phyloP scores from a whole-genome alignment of 35 echinoderm and acorn worm species.

The Diadema setosum region DNA sequence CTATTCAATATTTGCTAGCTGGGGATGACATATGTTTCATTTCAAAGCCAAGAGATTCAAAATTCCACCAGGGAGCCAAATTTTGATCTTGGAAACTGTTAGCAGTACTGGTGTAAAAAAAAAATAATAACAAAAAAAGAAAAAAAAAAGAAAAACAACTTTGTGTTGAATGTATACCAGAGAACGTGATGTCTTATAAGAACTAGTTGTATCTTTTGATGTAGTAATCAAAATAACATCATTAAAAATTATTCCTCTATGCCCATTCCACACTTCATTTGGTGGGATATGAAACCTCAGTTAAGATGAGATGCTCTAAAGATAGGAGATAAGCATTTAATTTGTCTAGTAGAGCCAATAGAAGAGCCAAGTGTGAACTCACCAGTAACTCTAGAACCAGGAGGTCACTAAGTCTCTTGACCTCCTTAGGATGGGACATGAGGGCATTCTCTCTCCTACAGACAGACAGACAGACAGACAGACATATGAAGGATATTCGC shows the following conservation, averaged over 20 bases:
- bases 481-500: not conserved
- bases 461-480: not conserved
- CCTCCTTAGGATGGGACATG: constrained; percentile 78
- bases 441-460: constrained; percentile 83
- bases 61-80: no score
- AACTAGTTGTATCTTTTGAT: no score
- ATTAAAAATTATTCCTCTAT: not conserved
- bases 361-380: constrained; percentile 7
- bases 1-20: no score
- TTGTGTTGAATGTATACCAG: no score
- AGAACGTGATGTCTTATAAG: no score
- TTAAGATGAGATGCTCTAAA: not conserved
- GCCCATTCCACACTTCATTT: not conserved
- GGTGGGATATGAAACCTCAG: not conserved
- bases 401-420: constrained; percentile 93
- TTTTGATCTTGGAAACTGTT: no score
- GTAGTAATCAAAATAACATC: not conserved
- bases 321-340: no score
- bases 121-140: no score
- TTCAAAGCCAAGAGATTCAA: no score
- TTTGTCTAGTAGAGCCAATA: not conserved
- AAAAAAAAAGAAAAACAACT: no score
- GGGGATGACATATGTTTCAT: no score
- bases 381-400: constrained; percentile 93
- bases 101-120: no score